These are phyloP conservation scores for Epinephelus fuscoguttatus DNA, from an alignment of 2,113 vertebrate species.

Conservation along the genomic window DNA sequence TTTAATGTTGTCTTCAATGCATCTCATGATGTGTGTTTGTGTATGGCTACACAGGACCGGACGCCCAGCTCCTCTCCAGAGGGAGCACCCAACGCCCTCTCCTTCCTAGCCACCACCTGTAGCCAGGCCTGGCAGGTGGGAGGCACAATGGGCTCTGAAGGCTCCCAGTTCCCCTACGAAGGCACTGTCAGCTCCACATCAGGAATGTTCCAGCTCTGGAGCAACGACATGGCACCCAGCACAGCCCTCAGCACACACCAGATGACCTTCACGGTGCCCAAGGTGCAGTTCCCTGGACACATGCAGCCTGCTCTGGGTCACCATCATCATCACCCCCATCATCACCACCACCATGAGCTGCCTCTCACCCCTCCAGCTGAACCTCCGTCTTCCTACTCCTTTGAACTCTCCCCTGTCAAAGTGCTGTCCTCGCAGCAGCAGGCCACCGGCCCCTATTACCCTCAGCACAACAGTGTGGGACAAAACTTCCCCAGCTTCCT, in stretches of 20 bases:
- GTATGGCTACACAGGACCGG: conserved; percentile 78
- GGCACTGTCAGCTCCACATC: conserved; percentile 81
- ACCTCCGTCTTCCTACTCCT: conserved; percentile 85
- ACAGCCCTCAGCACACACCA: conserved; percentile 84
- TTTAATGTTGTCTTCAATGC: not conserved
- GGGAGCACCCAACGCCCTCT: conserved; percentile 80
- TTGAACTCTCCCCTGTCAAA: conserved; percentile 89
- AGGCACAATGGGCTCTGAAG: conserved; percentile 74
- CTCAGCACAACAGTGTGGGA: conserved; percentile 83
- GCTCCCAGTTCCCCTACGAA: conserved; percentile 84
- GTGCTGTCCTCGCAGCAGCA: conserved; percentile 84
- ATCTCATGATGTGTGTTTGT: conserved; percentile 10
- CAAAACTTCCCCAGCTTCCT: conserved; percentile 88
- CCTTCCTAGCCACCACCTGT: conserved; percentile 87
- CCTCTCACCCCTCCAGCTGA: conserved; percentile 90
- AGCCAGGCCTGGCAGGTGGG: conserved; percentile 85
- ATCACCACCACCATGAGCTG: conserved; percentile 87
- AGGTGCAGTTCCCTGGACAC: conserved; percentile 87
- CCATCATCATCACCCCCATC: conserved; percentile 81
- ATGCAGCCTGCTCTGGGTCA: conserved; percentile 84
- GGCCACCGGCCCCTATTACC: conserved; percentile 82
- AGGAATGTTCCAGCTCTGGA: conserved; percentile 91
- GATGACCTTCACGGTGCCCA: conserved; percentile 88
- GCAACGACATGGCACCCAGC: conserved; percentile 85
- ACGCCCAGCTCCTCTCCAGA: conserved; percentile 88